Conservation (phyloP, 2,888 invertebrate genomes). For the Aethes cnicana region DNA sequence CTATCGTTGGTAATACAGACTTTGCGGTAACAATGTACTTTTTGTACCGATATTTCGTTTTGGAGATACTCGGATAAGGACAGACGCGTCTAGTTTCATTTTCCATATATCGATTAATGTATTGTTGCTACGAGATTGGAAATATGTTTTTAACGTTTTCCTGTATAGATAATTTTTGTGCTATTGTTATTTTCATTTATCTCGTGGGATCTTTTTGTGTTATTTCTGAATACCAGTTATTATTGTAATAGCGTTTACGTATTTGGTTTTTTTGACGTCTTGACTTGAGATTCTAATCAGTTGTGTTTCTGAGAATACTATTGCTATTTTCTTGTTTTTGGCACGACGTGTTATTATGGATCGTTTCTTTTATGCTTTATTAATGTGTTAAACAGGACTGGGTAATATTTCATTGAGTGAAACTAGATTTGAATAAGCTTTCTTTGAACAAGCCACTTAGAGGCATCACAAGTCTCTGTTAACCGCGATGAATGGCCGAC, state of each 20-base stretch:
- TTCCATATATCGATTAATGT: conserved; percentile 59
- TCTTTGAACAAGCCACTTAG: conserved; percentile 17
- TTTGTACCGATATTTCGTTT: conserved; percentile 70
- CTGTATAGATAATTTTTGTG: conserved; percentile 58
- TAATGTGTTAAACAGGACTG: neutral
- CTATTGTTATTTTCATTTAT: conserved; percentile 53
- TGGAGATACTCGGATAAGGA: conserved; percentile 66
- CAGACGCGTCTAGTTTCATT: conserved; percentile 61
- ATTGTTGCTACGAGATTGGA: conserved; percentile 63
- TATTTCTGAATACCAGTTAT: conserved; percentile 35
- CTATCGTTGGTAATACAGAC: conserved; percentile 32
- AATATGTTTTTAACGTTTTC: conserved; percentile 62
- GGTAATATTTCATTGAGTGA: too few relatives aligned
- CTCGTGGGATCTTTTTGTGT: conserved; percentile 55
- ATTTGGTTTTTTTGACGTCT: conserved; percentile 27
- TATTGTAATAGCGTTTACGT: conserved; percentile 37
- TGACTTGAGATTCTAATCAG: conserved; percentile 20
- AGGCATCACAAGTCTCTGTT: conserved; percentile 8
- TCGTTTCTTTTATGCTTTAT: conserved; percentile 6
- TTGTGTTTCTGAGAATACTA: conserved; percentile 26
- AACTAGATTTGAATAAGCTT: too few relatives aligned
- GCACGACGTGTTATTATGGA: conserved; percentile 3
- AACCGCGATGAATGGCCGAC: conserved; percentile 23
- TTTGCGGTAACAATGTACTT: conserved; percentile 50
- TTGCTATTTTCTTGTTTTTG: conserved; percentile 8